Percentiles rank a stretch among this genome's conserved stretches.
Conservation (phyloP, 2,888 invertebrate species). For the Andrena bucephala region DNA sequence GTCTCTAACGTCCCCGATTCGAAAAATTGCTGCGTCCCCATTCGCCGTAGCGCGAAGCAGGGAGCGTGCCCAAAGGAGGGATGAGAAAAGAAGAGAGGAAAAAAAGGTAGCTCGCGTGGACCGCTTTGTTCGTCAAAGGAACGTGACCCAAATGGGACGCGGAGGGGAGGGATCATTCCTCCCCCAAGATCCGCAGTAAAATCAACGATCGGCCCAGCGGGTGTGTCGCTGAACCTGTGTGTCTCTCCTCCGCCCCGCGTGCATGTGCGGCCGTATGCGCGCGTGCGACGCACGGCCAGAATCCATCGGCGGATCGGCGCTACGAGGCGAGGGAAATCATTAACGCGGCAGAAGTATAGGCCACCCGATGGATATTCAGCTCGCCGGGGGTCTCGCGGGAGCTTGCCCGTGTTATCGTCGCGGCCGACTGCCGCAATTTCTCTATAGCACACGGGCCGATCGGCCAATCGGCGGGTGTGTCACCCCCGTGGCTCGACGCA, state of each 20-base stretch:
- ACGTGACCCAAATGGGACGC: slow-evolving; percentile 48
- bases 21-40: slow-evolving; percentile 18
- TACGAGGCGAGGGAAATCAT: slow-evolving; percentile 46
- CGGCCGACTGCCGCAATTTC: slow-evolving; percentile 63
- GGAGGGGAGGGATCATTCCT: slow-evolving; percentile 28
- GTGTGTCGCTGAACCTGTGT: slow-evolving; percentile 62
- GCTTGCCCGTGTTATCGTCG: slow-evolving; percentile 41
- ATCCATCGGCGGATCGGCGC: slow-evolving; percentile 36
- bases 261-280: neutral
- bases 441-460: slow-evolving; percentile 64
- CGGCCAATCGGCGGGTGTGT: slow-evolving; percentile 70
- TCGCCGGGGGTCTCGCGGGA: slow-evolving; percentile 3
- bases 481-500: slow-evolving; percentile 67
- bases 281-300: slow-evolving; percentile 64
- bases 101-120: neutral
- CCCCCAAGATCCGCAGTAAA: slow-evolving; percentile 62
- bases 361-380: neutral
- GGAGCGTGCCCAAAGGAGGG: neutral
- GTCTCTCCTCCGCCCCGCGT: neutral
- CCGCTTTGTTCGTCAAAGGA: slow-evolving; percentile 51
- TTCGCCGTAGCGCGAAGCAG: neutral
- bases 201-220: slow-evolving; percentile 63
- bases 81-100: neutral
- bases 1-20: neutral
- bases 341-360: slow-evolving; percentile 16